Evolutionary conservation across 2,888 invertebrate species (phyloP).

Genomic region (Cyaniris semiargus): DNA sequence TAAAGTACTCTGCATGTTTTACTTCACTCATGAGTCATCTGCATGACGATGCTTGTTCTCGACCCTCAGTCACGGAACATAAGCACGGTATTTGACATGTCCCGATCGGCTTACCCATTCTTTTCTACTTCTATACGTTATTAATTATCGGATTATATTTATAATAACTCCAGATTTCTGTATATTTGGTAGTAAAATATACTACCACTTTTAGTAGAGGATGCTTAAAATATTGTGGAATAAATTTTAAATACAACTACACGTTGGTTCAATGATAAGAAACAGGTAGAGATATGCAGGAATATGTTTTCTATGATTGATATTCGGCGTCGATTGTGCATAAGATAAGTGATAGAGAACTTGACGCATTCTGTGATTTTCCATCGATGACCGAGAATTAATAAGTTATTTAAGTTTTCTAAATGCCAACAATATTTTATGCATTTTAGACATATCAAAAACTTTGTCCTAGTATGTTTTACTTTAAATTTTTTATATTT

Average conservation of each 20-base stretch:
- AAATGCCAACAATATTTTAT: not conserved
- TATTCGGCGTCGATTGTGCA: too few species aligned
- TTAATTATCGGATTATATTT: not conserved
- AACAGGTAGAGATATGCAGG: too few species aligned
- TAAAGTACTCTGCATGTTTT: slow-evolving; percentile 27
- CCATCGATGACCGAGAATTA: too few species aligned
- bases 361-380: too few species aligned
- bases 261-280: not conserved
- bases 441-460: slow-evolving; percentile 18
- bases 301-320: not conserved
- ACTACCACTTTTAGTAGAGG: not conserved
- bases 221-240: slow-evolving; percentile 8
- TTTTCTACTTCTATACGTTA: not conserved
- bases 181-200: not conserved
- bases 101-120: not conserved
- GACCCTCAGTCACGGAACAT: not conserved
- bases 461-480: slow-evolving; percentile 4
- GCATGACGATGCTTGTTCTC: slow-evolving; percentile 15
- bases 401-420: not conserved
- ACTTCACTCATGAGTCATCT: not conserved
- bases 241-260: not conserved
- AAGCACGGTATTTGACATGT: slow-evolving; percentile 26
- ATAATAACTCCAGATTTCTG: not conserved
- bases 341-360: not conserved
- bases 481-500: slow-evolving; percentile 11